phyloP scores from a whole-genome alignment of 2,888 invertebrate genomes.

The Hirudinaria manillensis region DNA sequence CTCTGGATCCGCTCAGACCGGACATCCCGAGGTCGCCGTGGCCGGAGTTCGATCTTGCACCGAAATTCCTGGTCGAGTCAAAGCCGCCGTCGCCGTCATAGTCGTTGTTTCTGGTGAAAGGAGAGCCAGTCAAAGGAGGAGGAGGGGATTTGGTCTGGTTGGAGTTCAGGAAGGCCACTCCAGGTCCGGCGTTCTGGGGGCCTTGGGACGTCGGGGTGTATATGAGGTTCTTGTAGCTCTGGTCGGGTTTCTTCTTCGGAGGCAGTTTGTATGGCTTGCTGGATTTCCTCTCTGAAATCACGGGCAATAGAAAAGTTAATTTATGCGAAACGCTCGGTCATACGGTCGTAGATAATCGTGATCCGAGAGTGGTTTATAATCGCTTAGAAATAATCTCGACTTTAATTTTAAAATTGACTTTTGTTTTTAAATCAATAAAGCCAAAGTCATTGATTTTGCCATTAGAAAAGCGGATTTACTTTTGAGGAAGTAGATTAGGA shows the following conservation, averaged over 20 bases:
- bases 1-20: not conserved
- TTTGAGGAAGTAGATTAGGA: not conserved
- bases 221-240: conserved; percentile 1
- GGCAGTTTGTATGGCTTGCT: not conserved
- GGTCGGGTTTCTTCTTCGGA: not conserved
- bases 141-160: not conserved
- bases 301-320: not conserved
- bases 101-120: not conserved
- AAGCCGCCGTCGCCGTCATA: not conserved
- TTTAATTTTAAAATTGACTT: no score
- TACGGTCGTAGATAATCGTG: no score
- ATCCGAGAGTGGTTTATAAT: no score
- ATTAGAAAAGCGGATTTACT: not conserved
- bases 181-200: not conserved
- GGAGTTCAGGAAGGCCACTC: not conserved
- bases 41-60: not conserved
- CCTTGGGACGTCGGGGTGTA: not conserved
- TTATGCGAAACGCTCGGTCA: no score
- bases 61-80: not conserved
- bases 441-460: no score
- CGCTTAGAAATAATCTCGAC: no score
- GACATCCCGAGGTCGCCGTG: conserved; percentile 7
- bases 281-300: not conserved
- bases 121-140: not conserved
- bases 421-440: no score